Evolutionary conservation across 2,797 vertebrate species (phyloP).

Genomic region (Anguilla marmorata): DNA sequence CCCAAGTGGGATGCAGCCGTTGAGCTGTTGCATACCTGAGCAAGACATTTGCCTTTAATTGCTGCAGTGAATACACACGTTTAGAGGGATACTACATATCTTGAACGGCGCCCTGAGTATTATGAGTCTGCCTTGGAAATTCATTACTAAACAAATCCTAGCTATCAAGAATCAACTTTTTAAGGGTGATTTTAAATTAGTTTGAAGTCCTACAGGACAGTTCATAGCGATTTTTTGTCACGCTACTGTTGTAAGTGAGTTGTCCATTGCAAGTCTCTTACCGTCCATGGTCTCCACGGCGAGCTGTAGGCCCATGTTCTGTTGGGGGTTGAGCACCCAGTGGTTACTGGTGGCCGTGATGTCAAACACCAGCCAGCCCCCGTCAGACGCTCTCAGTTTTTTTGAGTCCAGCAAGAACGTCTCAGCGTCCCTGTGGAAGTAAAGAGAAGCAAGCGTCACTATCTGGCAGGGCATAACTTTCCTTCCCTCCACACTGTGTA

Average conservation of each 20-base stretch:
- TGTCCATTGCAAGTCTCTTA: constrained; percentile 61
- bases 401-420: constrained; percentile 91
- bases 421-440: constrained; percentile 84
- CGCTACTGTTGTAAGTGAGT: no score
- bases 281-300: constrained; percentile 90
- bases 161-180: no score
- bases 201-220: background rate
- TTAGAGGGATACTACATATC: background rate
- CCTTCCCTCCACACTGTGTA: background rate
- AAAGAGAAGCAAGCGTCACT: background rate
- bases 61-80: background rate
- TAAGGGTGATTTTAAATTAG: background rate
- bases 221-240: no score
- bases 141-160: no score
- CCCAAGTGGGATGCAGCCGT: background rate
- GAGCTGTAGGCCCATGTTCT: constrained; percentile 96
- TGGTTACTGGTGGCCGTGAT: constrained; percentile 98
- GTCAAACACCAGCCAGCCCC: constrained; percentile 98
- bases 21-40: background rate
- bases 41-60: background rate
- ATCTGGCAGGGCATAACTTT: background rate
- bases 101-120: background rate
- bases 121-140: background rate
- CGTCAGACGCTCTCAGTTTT: constrained; percentile 85
- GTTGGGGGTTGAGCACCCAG: constrained; percentile 96